Base-by-base conservation (phyloP, 2,113 vertebrate genomes). In the Poicephalus meyeri region DNA sequence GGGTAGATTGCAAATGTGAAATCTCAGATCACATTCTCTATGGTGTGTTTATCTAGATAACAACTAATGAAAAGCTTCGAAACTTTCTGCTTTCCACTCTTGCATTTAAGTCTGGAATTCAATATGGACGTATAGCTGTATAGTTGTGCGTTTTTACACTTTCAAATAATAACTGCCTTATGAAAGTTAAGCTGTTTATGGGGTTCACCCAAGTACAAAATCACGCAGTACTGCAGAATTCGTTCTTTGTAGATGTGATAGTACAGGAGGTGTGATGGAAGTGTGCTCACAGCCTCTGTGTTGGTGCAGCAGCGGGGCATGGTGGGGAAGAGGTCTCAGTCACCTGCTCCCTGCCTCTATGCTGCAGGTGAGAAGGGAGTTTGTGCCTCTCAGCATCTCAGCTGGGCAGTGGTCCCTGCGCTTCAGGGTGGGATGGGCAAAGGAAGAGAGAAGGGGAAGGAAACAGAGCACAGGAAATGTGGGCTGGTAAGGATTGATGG, bases 171-270 rank as follows among this genome's bases (percentile, higher is more conserved):
- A 33, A 10, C 21, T 52, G 53, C 24, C 39, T 69, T 33, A 41
- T 47, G 35, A 25, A 82, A 68, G 56, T 19, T 20, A 15, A 29
- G 21, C n/a, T 78, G 18, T 7, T 6, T 24, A 4, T n/a, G 46
- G 17, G 24, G 7, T 13, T 72, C 35, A 20, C 21, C 10, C 2
- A 11, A 1, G 11, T 13, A 16, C 37, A 13, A 69, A 72, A 21
- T 7, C 16, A 0, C 1, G 2, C 20, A 9, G 11, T 31, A 25
- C 12, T 0, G 0, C n/a, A 17, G 76, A 79, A 9, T 28, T 70
- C 0, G 0, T 25, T 73, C 8, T 14, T 41, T 28, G 39, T 23
- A 11, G 52, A 0, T 10, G 52, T 1, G 21, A 6, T 35, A 10
- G 53, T 24, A 26, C 28, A 11, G 52, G 9, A 31, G 10, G 33